Evolutionary conservation across 2,888 invertebrate species (phyloP).

Genomic region (Eupithecia vulgata): DNA sequence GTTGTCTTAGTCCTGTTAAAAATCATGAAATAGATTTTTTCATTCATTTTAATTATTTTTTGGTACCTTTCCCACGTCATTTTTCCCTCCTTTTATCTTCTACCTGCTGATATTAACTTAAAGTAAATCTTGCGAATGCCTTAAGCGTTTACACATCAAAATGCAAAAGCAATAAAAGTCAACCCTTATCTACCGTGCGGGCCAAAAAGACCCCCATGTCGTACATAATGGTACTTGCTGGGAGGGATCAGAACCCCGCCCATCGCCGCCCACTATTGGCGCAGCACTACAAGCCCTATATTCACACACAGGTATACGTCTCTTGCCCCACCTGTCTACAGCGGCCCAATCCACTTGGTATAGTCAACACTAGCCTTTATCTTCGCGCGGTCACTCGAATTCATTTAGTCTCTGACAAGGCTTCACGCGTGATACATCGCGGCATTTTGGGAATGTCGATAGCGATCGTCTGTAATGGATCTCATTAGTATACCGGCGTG

Average conservation of each 20-base stretch:
- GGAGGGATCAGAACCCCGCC: conserved; percentile 62
- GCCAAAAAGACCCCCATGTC: conserved; percentile 53
- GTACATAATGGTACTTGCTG: conserved; percentile 65
- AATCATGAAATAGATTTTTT: background rate
- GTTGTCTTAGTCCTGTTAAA: too few species aligned
- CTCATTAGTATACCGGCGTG: conserved; percentile 70
- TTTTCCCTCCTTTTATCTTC: background rate
- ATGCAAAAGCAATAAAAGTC: conserved; percentile 52
- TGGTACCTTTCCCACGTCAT: background rate
- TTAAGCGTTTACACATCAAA: conserved; percentile 38
- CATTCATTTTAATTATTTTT: background rate
- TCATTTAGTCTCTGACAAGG: conserved; percentile 79
- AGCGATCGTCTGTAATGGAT: conserved; percentile 74
- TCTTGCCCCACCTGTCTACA: conserved; percentile 61
- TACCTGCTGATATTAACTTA: background rate
- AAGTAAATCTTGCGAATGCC: conserved; percentile 30
- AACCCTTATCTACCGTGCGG: conserved; percentile 63
- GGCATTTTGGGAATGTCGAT: conserved; percentile 73
- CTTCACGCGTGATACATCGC: conserved; percentile 76
- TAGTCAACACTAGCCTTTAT: conserved; percentile 69
- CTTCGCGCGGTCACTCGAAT: conserved; percentile 73
- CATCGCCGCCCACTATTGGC: conserved; percentile 65
- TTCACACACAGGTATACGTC: conserved; percentile 62
- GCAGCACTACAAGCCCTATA: conserved; percentile 56
- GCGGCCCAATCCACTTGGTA: conserved; percentile 59